Conservation (phyloP, 2,797 vertebrate species). For the Helostoma temminkii region DNA sequence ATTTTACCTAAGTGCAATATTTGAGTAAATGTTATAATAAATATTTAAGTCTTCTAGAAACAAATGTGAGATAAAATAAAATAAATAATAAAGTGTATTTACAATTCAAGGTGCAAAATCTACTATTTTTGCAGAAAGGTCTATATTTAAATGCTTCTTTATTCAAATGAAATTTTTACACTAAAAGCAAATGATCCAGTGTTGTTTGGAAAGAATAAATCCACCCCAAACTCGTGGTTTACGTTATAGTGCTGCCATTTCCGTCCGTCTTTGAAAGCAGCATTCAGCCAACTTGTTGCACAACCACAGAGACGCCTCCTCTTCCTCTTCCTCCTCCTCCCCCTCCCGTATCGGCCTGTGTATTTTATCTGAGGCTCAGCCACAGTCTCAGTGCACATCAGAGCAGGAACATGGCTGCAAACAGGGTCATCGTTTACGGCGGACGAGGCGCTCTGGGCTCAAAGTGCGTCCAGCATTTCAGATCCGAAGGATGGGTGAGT, state of each 20-base stretch:
- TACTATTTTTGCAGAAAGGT: background rate
- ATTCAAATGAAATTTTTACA: background rate
- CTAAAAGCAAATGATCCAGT: background rate
- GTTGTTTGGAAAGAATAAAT: too few relatives aligned
- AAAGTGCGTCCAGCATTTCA: constrained; percentile 89
- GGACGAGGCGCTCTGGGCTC: constrained; percentile 92
- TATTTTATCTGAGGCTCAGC: constrained; percentile 11
- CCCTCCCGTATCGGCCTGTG: background rate
- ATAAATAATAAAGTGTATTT: too few relatives aligned
- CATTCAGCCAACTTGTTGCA: constrained; percentile 30
- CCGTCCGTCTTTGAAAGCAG: background rate
- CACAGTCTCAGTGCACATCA: background rate
- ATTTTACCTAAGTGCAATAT: too few relatives aligned
- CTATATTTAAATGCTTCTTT: background rate
- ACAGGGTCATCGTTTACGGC: constrained; percentile 91
- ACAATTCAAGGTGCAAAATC: too few relatives aligned
- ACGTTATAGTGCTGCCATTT: background rate
- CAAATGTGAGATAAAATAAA: too few relatives aligned
- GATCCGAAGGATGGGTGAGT: constrained; percentile 90
- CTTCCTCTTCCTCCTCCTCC: constrained; percentile 7
- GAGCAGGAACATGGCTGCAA: constrained; percentile 69
- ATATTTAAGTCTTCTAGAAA: too few relatives aligned
- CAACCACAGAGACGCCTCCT: constrained; percentile 19
- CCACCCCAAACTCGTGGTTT: too few relatives aligned
- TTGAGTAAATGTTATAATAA: too few relatives aligned